Percentiles rank a stretch among this genome's conserved stretches.
phyloP scores from a whole-genome alignment of 2,888 invertebrate genomes.

The Ormyrus pomaceus region DNA sequence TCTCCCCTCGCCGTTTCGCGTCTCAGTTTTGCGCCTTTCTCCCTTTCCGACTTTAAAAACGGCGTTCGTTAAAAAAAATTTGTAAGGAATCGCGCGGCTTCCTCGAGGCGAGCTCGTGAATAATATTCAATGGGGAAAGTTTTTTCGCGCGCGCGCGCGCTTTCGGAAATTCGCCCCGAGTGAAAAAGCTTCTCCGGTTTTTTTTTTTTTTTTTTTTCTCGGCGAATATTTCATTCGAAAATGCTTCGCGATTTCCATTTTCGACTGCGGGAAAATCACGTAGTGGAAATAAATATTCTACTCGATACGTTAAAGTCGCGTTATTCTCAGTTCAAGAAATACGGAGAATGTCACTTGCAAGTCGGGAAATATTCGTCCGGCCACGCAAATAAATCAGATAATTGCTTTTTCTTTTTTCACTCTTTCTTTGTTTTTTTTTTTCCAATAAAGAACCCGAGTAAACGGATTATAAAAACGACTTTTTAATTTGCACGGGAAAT shows the following conservation, averaged over 20 bases:
- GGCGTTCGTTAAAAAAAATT: conserved; percentile 38
- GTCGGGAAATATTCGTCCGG: no score
- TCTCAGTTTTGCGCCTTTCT: neutral
- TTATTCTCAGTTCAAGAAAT: no score
- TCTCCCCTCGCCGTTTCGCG: neutral
- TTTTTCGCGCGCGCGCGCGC: neutral
- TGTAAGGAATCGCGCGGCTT: neutral
- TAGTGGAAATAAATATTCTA: no score
- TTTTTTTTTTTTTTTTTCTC: neutral
- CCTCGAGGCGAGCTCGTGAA: neutral
- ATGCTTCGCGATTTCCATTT: neutral
- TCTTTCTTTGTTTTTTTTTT: no score
- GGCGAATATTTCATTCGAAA: neutral
- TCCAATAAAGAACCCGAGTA: no score
- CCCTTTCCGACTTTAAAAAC: conserved; percentile 1
- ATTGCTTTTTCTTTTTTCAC: no score
- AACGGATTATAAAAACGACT: neutral
- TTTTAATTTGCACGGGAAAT: neutral
- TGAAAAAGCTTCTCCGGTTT: neutral
- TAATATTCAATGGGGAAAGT: conserved; percentile 5
- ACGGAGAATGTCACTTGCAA: no score
- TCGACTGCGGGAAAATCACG: neutral
- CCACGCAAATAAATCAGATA: no score
- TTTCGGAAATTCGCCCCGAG: no score
- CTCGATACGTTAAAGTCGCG: no score